A percentile compares a stretch with the other conserved stretches of the same genome.
Evolutionary conservation across 2,888 invertebrate species (phyloP).

Genomic region (Conomelus anceps): DNA sequence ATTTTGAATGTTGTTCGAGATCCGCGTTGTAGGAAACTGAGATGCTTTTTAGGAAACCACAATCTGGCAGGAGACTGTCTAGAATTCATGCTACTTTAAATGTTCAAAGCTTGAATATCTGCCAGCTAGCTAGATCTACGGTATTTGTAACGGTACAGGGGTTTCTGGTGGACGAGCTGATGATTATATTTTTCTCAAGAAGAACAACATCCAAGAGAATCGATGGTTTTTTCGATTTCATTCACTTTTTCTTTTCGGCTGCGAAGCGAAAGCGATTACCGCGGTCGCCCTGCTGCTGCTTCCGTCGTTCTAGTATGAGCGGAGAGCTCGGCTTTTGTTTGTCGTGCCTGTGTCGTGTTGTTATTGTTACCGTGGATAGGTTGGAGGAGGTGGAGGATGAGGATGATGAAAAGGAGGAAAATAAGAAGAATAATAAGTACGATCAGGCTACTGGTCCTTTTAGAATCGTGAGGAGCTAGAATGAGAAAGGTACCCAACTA

Average conservation of each 20-base stretch:
- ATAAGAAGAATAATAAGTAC: not conserved
- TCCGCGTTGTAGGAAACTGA: no score
- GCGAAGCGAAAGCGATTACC: not conserved
- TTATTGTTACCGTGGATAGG: not conserved
- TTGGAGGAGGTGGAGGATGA: not conserved
- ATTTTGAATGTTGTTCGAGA: no score
- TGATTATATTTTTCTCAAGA: not conserved
- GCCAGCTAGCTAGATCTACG: not conserved
- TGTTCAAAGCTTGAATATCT: not conserved
- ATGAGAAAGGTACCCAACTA: not conserved
- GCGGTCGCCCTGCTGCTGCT: not conserved
- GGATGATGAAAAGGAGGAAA: not conserved
- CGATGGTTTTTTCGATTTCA: not conserved
- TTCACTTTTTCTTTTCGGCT: not conserved
- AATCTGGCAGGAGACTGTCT: no score
- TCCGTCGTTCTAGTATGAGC: not conserved
- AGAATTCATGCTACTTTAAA: no score
- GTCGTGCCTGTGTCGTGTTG: not conserved
- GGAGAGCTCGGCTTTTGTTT: not conserved
- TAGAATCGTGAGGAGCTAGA: not conserved
- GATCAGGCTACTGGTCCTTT: not conserved
- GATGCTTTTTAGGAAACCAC: no score
- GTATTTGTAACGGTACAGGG: not conserved
- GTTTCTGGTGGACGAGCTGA: not conserved
- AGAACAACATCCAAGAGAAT: not conserved